Percentiles rank a stretch among this genome's conserved stretches.
These are phyloP conservation scores for Papilio xuthus DNA, from an alignment of 1,140 invertebrate species.

Conservation along the genomic window DNA sequence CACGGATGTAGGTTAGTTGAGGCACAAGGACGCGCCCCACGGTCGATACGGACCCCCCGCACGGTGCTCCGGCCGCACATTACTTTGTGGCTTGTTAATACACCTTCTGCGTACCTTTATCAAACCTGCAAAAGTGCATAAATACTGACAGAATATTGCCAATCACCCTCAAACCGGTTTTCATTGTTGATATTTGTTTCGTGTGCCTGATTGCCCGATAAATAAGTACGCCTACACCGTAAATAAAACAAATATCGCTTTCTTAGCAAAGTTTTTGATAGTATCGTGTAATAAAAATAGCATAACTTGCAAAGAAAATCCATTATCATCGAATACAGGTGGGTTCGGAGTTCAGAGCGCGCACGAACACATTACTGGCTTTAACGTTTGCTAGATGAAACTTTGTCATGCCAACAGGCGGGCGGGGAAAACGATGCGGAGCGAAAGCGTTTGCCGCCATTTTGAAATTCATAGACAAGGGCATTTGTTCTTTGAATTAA, in stretches of 20 bases:
- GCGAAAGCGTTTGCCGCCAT: neutral
- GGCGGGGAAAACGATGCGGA: neutral
- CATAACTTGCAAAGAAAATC: conserved; percentile 7
- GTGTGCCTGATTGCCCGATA: neutral
- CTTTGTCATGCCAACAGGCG: neutral
- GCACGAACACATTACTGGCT: neutral
- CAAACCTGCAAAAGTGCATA: neutral
- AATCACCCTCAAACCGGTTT: no score
- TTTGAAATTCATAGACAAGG: neutral
- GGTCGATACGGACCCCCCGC: conserved; percentile 6
- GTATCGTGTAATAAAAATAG: neutral
- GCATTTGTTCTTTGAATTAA: neutral
- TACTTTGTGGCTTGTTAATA: neutral
- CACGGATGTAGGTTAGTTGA: conserved; percentile 13
- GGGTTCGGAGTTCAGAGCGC: neutral
- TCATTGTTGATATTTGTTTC: no score
- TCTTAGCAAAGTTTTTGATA: neutral
- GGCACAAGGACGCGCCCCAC: conserved; percentile 11
- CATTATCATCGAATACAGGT: conserved; percentile 1
- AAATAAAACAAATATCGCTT: neutral
- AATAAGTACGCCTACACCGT: neutral
- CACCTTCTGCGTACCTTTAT: neutral
- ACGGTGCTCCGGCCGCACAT: neutral
- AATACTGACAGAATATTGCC: no score
- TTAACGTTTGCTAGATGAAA: neutral